Evolutionary conservation across 1,140 invertebrate genomes (phyloP), one percentile per base, ranked within the genome.

Genomic region (Campoletis sonorensis): DNA sequence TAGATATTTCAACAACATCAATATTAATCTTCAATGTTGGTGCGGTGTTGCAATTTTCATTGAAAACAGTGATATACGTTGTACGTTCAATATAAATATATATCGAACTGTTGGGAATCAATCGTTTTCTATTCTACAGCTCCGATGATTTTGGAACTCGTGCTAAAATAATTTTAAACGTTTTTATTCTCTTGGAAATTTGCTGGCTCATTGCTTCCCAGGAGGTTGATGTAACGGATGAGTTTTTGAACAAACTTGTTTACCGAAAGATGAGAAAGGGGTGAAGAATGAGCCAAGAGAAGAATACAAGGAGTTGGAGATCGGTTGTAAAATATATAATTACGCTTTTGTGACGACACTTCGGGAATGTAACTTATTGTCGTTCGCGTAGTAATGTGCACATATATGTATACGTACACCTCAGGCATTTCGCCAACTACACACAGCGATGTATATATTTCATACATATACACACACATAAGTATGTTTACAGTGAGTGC

Each of bases 361-460:
- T 70, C 30, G 67, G n/a, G 49, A 54, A 26, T 75, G 26, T 45
- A 54, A 54, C 26, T 54, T 54, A 54, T 75, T 75, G 72, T 75
- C 26, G 49, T 2, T 13, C 67, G n/a, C 10, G n/a, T n/a, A n/a
- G 72, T 30, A 54, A 30, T 49, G 16, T 13, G 23, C 58, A 2
- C 13, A 7, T 75, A 54, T 75, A 70, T 70, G 61, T 23, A 21
- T 23, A 21, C 30, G 54, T 75, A 70, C 30, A 70, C 27, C 30
- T 70, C 67, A 75, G 72, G 72, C 72, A 75, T 75, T 58, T n/a
- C 49, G 72, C 49, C 72, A 75, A 58, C 27, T 70, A 27, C 4
- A 70, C 4, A 26, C 11, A 45, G 8, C 40, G 13, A 45, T 13
- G 40, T 45, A 11, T 45, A 45, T 45, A 10, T 27, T 1, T 3